phyloP scores from a whole-genome alignment of 2,113 vertebrate genomes.

The Elanoides forficatus region DNA sequence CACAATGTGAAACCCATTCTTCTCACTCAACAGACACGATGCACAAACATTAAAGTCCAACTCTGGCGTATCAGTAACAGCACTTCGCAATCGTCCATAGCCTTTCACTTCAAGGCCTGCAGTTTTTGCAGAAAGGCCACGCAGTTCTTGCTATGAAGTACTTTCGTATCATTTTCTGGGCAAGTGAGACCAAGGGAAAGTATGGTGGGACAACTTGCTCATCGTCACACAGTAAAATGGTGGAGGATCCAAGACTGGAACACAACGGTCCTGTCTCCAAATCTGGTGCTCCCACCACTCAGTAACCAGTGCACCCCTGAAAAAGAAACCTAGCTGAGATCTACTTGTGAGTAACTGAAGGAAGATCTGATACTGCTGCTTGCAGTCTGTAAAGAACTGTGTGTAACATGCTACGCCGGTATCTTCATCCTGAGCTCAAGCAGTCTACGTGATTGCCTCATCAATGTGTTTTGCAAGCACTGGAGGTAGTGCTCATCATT shows the following conservation, averaged over 20 bases:
- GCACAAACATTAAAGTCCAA: not conserved
- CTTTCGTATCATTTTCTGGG: not conserved
- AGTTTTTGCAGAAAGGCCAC: not conserved
- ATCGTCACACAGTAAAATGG: not conserved
- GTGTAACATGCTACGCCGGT: not conserved
- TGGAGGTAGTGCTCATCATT: not conserved
- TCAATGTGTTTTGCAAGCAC: rapidly evolving
- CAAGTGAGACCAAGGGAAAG: not conserved
- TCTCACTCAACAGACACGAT: not conserved
- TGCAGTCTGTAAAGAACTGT: not conserved
- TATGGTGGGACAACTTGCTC: not conserved
- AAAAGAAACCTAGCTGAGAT: not conserved
- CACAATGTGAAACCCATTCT: not conserved
- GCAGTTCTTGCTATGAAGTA: not conserved
- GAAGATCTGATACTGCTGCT: no score
- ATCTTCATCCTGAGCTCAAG: not conserved
- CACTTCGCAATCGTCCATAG: not conserved
- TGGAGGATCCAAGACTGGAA: not conserved
- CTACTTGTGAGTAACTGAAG: not conserved
- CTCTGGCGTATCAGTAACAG: not conserved
- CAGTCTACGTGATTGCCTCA: not conserved
- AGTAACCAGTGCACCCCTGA: not conserved
- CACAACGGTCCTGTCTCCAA: not conserved
- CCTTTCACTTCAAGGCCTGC: not conserved
- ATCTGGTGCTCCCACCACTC: not conserved